These are phyloP conservation scores for Caenorhabditis tropicalis DNA, from an alignment of 1,140 invertebrate genomes.

Conservation along the genomic window DNA sequence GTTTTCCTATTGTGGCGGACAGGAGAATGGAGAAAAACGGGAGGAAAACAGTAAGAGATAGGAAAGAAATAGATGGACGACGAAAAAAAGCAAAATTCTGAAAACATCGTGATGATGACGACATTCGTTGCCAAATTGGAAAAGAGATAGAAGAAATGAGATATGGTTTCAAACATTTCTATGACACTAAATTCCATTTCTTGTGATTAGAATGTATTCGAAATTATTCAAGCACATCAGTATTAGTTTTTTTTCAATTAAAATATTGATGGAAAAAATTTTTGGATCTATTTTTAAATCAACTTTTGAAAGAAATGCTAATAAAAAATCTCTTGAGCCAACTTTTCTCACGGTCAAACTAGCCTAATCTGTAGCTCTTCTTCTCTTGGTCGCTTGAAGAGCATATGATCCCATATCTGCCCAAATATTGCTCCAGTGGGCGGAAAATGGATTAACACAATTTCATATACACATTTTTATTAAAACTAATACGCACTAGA, in stretches of 20 bases:
- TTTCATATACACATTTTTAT: neutral
- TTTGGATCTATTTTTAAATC: too few relatives aligned
- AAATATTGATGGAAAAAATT: too few relatives aligned
- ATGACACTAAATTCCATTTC: too few relatives aligned
- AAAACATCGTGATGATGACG: constrained; percentile 1
- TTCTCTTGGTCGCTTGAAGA: neutral
- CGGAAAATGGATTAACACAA: neutral
- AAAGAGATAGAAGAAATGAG: neutral
- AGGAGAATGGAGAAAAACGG: neutral
- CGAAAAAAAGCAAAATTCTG: neutral
- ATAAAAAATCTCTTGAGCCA: too few relatives aligned
- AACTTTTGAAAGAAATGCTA: too few relatives aligned
- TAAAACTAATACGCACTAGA: too few relatives aligned
- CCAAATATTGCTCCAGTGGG: neutral
- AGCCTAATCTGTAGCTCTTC: too few relatives aligned
- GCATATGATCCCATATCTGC: neutral
- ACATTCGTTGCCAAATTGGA: neutral
- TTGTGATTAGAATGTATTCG: too few relatives aligned
- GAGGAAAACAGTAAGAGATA: neutral
- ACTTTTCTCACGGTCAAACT: too few relatives aligned
- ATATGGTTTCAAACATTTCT: neutral
- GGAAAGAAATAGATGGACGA: neutral
- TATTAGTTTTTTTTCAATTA: too few relatives aligned
- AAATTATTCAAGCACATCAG: too few relatives aligned
- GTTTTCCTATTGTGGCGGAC: neutral